These are phyloP conservation scores for Cataglyphis albicans DNA, from an alignment of 2,888 invertebrate genomes.

Conservation along the genomic window DNA sequence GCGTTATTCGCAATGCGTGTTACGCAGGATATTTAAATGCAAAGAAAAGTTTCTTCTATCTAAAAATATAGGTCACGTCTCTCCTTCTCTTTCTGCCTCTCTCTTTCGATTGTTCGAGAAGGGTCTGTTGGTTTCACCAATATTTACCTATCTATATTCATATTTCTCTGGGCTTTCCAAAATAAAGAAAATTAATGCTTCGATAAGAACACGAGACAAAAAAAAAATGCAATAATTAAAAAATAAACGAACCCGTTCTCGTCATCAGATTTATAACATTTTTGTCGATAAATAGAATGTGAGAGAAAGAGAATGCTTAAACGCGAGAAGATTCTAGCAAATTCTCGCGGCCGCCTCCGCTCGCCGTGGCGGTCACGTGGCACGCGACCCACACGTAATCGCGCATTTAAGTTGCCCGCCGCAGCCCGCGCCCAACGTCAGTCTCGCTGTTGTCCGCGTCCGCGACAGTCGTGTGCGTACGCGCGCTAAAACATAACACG, in stretches of 20 bases:
- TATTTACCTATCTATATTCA: no score
- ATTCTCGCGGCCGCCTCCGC: constrained; percentile 62
- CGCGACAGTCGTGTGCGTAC: neutral
- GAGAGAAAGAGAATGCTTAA: neutral
- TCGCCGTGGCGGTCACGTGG: constrained; percentile 32
- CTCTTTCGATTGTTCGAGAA: neutral
- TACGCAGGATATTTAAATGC: neutral
- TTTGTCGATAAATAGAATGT: constrained; percentile 1
- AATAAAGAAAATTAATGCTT: neutral
- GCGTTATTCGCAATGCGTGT: no score
- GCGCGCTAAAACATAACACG: neutral
- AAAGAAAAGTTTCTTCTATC: neutral
- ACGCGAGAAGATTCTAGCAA: constrained; percentile 71
- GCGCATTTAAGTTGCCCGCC: constrained; percentile 73
- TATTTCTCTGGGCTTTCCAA: neutral
- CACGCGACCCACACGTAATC: constrained; percentile 73
- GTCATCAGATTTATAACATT: neutral
- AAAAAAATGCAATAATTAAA: neutral
- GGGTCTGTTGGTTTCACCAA: neutral
- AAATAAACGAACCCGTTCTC: neutral
- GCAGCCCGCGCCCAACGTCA: constrained; percentile 68
- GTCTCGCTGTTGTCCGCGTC: constrained; percentile 63
- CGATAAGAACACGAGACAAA: neutral
- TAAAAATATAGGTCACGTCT: constrained; percentile 38
- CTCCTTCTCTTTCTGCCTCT: neutral